phyloP scores from a whole-genome alignment of 2,797 vertebrate genomes.

The Premnoplex brunnescens region DNA sequence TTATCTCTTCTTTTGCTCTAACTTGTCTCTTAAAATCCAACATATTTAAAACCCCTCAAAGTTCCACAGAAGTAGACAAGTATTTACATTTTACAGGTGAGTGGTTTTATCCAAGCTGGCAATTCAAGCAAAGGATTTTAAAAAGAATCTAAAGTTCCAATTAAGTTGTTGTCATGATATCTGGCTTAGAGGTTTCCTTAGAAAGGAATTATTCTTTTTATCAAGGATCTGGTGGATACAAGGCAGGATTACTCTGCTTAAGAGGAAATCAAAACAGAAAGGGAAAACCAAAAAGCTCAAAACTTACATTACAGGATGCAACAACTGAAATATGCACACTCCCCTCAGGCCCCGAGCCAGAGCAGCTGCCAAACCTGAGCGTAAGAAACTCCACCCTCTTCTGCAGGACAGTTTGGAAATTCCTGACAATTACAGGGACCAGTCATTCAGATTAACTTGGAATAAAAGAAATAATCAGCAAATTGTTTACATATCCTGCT shows the following conservation, averaged over 20 bases:
- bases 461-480: slow-evolving; percentile 5
- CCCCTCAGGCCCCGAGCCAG: not conserved
- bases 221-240: not conserved
- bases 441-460: not conserved
- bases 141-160: not conserved
- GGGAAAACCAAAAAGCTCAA: not conserved
- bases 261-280: slow-evolving; percentile 19
- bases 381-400: slow-evolving; percentile 42
- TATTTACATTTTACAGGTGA: not conserved
- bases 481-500: not conserved
- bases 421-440: slow-evolving; percentile 28
- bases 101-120: not conserved
- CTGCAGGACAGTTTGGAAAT: slow-evolving; percentile 39
- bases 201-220: not conserved
- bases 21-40: not conserved
- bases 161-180: not conserved
- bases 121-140: not conserved
- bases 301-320: slow-evolving; percentile 33
- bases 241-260: not conserved
- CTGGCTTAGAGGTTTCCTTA: not conserved
- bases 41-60: not conserved
- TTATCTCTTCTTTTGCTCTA: not conserved
- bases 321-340: not conserved
- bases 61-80: not conserved
- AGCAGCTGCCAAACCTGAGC: not conserved